Evolutionary conservation across 2,113 vertebrate genomes (phyloP), one percentile per base, ranked within the genome.

Genomic region (Epinephelus cyanopodus): DNA sequence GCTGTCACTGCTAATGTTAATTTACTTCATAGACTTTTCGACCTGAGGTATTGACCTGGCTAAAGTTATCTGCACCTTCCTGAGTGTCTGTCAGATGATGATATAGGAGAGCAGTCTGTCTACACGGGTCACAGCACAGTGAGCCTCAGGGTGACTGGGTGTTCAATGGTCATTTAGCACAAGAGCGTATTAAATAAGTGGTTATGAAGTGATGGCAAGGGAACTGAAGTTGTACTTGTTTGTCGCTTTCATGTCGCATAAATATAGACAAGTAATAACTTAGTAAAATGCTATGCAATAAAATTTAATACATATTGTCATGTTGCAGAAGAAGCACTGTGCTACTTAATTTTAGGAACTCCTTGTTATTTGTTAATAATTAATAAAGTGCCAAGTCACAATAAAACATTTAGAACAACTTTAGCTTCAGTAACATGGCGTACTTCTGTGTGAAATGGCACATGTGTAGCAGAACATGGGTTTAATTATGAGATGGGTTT

Each of bases 1-100:
- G 18, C 75, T 33, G 47, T 69, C 39, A n/a, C 58, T 56, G 52
- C 79, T 85, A 37, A 77, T 87, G 81, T 79, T 77, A 48, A 82
- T 86, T 78, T 21, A 81, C 45, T 74, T 74, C 53, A 65, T 72
- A n/a, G 67, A 62, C 47, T 68, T 76, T 79, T 81, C 1, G 17
- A 60, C 63, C 52, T 62, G 18, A 61, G 52, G 29, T 75, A 85
- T 67, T 69, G 73, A 91, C 25, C 62, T 18, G 17, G 53, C 27
- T 72, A 27, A 87, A 57, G 52, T 71, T 61, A 62, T 84, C 68
- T 33, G 23, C 67, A 17, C 39, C 25, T 66, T 65, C 71, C 39
- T 64, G 63, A 74, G 48, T 67, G 69, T 68, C 58, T 84, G 66
- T 79, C 73, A 83, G 52, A 73, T 29, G 60, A 67, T 67, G 82